Evolutionary conservation across 2,888 invertebrate genomes (phyloP), one percentile per base, ranked within the genome.

Genomic region (Parnassius orleans): DNA sequence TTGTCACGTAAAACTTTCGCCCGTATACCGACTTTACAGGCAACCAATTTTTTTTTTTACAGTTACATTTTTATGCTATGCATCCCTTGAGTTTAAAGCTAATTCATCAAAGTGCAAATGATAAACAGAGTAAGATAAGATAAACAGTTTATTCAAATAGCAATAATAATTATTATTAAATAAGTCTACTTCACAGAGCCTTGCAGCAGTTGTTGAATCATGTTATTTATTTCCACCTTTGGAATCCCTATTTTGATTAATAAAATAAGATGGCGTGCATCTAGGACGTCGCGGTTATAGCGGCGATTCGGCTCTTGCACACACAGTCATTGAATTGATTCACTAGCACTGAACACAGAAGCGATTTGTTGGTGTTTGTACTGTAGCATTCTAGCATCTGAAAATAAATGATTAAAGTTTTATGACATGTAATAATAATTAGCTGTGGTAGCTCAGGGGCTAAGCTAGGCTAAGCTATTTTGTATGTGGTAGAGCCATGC

Each of bases 241-340:
- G 47, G 56, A 66, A 65, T 66, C 61, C 65, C 56, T 66, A 62
- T 33, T 56, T 63, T 61, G 66, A 57, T 66, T 73, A 71, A 71
- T 67, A 72, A 72, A 67, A 74, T 51, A 67, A 61, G 66, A 65
- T 63, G 44, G n/a, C 14, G 10, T 44, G 42, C 44, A 72, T 71
- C 88, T 82, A 89, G 70, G 89, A 88, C 1, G 83, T 76, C 14
- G 87, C 84, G 0, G 89, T 76, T 44, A 91, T 80, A 0, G 90
- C 87, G 11, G 89, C 83, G 52, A 91, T 77, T 69, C 91, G 80
- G 75, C 90, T 91, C 78, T 84, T 82, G 82, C 91, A 90, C 55
- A 91, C 91, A 84, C 91, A 91, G 80, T 91, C 89, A 87, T 90
- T 90, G 78, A 91, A 91, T 74, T 90, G 77, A 81, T 86, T 90